These are phyloP conservation scores for Apodemus speciosus DNA, from an alignment of 2,113 vertebrate species.

Conservation along the genomic window DNA sequence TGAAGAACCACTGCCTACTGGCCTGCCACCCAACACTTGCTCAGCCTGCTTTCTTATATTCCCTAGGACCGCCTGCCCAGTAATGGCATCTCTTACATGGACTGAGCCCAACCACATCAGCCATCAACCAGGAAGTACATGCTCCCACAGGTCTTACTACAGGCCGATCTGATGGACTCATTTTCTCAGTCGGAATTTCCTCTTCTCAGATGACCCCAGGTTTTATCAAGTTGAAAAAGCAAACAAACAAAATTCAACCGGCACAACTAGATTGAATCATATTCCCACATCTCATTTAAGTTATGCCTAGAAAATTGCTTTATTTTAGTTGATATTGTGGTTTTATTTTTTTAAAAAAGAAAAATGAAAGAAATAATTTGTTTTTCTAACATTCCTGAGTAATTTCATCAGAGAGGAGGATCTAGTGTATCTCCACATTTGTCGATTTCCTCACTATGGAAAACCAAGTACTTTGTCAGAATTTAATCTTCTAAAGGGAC, in stretches of 20 bases:
- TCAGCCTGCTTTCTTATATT: not conserved
- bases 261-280: not conserved
- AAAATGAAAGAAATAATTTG: not conserved
- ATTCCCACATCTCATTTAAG: too few relatives aligned
- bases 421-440: not conserved
- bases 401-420: not conserved
- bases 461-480: not conserved
- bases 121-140: not conserved
- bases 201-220: not conserved
- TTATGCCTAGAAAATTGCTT: too few relatives aligned
- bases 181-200: not conserved
- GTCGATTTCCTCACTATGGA: not conserved
- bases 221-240: not conserved
- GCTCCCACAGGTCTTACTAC: not conserved
- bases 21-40: not conserved
- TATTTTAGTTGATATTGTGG: not conserved
- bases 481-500: not conserved
- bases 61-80: not conserved
- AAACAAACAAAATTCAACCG: not conserved
- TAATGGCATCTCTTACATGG: not conserved
- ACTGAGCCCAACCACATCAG: not conserved
- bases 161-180: not conserved
- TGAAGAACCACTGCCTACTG: not conserved
- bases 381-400: not conserved
- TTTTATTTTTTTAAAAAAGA: not conserved